Evolutionary conservation across 1,140 invertebrate species (phyloP).

Genomic region (Sycophaga agraensis): DNA sequence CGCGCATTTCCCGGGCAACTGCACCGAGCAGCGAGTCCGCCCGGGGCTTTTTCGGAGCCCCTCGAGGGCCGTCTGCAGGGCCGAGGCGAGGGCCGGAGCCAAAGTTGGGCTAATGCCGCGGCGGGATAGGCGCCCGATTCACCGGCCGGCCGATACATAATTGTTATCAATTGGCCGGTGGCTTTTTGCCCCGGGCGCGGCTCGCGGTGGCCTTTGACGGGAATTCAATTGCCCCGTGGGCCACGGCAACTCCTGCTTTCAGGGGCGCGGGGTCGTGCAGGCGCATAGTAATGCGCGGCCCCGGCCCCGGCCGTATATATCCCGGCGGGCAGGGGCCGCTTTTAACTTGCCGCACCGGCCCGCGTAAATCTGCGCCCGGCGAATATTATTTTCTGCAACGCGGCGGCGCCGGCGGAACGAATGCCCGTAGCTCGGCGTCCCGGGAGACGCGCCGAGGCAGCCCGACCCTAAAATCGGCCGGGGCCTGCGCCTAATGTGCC

Average conservation of each 20-base stretch:
- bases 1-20: too few species aligned
- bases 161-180: conserved; percentile 11
- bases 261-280: neutral
- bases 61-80: neutral
- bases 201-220: neutral
- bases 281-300: neutral
- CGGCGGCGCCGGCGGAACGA: too few species aligned
- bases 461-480: too few species aligned
- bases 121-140: conserved; percentile 23
- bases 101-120: conserved; percentile 23
- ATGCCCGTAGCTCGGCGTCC: too few species aligned
- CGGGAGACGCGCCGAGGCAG: too few species aligned
- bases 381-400: neutral
- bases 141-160: conserved; percentile 10
- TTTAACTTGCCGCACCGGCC: too few species aligned
- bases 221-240: conserved; percentile 4
- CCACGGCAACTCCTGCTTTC: neutral
- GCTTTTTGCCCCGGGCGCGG: neutral
- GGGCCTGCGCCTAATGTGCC: too few species aligned
- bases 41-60: neutral
- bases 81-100: neutral
- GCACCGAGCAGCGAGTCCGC: neutral
- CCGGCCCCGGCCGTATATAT: too few species aligned
- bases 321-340: too few species aligned
- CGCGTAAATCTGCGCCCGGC: too few species aligned